These are phyloP conservation scores for Tangara arthus DNA, from an alignment of 2,797 vertebrate genomes.

Conservation along the genomic window DNA sequence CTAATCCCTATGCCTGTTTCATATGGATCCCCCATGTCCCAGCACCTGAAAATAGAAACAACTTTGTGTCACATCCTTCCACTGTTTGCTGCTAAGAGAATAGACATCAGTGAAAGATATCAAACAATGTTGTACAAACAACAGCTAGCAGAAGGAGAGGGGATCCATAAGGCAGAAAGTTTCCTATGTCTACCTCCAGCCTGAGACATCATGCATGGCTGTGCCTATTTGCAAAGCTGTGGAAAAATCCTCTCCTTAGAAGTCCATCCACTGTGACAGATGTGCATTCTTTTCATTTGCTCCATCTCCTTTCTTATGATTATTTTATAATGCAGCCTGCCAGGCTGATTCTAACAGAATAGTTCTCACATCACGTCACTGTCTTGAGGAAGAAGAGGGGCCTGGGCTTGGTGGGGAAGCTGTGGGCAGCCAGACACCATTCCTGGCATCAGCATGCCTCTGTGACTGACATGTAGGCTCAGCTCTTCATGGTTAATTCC, in stretches of 20 bases:
- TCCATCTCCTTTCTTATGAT: background rate
- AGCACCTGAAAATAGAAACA: constrained; percentile 44
- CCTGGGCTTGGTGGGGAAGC: background rate
- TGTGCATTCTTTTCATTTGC: background rate
- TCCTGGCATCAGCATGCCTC: accelerated
- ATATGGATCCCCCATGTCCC: background rate
- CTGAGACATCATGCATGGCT: accelerated
- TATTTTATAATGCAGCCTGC: background rate
- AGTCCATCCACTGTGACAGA: background rate
- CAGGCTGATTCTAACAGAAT: background rate
- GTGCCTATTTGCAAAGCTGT: background rate
- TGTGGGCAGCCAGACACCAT: accelerated
- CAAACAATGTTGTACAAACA: background rate
- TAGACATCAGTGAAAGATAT: background rate
- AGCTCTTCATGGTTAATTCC: background rate
- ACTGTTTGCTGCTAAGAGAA: background rate
- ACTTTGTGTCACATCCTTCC: constrained; percentile 31
- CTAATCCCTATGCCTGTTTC: background rate
- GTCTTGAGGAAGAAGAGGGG: background rate
- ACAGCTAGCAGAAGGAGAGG: no score
- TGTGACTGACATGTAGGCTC: background rate
- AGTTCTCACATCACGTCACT: background rate
- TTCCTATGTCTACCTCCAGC: no score
- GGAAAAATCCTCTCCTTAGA: background rate
- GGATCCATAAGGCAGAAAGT: no score